These are phyloP conservation scores for Rhopalosiphum maidis DNA, from an alignment of 1,140 invertebrate genomes.

Conservation along the genomic window DNA sequence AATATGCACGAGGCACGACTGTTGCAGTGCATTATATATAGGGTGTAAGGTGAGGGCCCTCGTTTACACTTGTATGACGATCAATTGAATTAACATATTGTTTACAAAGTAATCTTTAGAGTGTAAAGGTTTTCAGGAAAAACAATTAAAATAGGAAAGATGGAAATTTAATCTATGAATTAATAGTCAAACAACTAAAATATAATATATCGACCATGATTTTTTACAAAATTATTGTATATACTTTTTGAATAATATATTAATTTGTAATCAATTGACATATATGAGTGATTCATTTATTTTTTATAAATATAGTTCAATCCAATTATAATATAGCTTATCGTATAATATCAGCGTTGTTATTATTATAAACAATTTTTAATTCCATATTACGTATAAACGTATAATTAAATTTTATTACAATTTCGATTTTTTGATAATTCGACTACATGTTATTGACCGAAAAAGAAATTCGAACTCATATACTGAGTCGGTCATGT, in stretches of 20 bases:
- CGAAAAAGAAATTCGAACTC: not conserved
- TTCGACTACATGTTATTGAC: not conserved
- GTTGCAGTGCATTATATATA: not conserved
- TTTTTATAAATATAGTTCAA: not conserved
- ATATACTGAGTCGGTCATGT: not conserved
- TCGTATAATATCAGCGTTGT: too few species aligned
- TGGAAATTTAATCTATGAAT: not conserved
- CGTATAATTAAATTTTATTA: not conserved
- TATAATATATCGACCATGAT: not conserved
- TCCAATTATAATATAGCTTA: not conserved
- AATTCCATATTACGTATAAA: too few species aligned
- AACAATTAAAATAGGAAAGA: not conserved
- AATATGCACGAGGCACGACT: constrained; percentile 38
- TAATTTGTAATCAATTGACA: too few species aligned
- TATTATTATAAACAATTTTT: too few species aligned
- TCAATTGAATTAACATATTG: constrained; percentile 43
- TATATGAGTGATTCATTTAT: not conserved
- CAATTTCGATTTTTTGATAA: not conserved
- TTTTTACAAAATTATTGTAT: not conserved
- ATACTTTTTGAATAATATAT: not conserved
- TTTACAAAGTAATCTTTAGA: constrained; percentile 17
- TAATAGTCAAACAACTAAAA: not conserved
- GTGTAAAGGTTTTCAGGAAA: not conserved
- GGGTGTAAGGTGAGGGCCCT: constrained; percentile 40
- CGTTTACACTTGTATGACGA: constrained; percentile 34